These are phyloP conservation scores for Corythoichthys intestinalis DNA, from an alignment of 2,113 vertebrate genomes.

Conservation along the genomic window DNA sequence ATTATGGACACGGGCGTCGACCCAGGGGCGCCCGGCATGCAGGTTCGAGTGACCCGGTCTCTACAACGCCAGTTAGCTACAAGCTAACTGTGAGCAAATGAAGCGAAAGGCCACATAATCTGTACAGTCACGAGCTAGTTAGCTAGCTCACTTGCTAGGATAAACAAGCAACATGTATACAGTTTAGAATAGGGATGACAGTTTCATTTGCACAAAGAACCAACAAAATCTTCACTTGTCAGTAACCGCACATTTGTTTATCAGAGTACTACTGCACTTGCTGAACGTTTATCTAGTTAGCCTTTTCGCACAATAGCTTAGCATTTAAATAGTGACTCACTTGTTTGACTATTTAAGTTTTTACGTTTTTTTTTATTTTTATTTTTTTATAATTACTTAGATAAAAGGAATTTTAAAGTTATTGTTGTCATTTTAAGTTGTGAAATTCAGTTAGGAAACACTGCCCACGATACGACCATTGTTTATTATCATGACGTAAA, in stretches of 20 bases:
- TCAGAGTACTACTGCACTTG: background rate
- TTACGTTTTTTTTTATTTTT: background rate
- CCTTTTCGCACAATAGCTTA: conserved; percentile 19
- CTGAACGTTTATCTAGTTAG: background rate
- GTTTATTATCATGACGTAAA: background rate
- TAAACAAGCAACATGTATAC: background rate
- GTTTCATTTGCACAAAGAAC: background rate
- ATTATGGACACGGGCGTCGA: conserved; percentile 95
- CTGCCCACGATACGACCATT: background rate
- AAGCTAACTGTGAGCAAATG: conserved; percentile 16
- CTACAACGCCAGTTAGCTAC: conserved; percentile 15
- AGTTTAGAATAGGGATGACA: conserved; percentile 25
- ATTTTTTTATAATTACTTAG: background rate
- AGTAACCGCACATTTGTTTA: background rate
- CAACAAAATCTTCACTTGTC: background rate
- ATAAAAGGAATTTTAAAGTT: background rate
- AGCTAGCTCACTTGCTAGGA: conserved; percentile 1
- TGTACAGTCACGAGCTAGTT: conserved; percentile 16
- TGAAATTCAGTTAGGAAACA: background rate
- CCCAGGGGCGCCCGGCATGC: conserved; percentile 94
- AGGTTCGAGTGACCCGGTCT: conserved; percentile 74
- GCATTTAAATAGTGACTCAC: conserved; percentile 8
- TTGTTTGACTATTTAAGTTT: background rate
- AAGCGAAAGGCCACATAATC: conserved; percentile 43
- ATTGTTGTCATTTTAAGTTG: background rate